Base-by-base conservation (phyloP, 2,888 invertebrate species). In the Callyntrura sp. region DNA sequence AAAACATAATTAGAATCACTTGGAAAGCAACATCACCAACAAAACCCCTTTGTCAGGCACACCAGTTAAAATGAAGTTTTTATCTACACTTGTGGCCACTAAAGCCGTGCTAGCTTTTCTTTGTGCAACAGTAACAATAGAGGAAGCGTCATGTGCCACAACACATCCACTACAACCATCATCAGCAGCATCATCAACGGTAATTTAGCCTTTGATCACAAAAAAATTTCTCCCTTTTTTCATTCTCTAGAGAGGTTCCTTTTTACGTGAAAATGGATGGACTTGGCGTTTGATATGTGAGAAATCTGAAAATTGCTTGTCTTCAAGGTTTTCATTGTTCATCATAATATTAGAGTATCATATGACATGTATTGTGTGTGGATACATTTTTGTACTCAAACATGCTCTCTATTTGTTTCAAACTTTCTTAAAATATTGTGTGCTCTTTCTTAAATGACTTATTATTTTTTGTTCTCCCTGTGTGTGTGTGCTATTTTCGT, bases 101-200 rank as follows among this genome's bases (percentile, higher is more conserved):
- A 70, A 60, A 73, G 45, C 73, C 48, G 88, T 82, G 88, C 73
- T 82, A 43, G 62, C 82, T 82, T 82, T 88, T 28, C 73, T 88
- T 88, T 82, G 73, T 82, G 82, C 20, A 25, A 62, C 35, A 17
- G n/a, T 55, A 78, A 78, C 82, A 82, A 82, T 82, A 73, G 60
- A 82, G 25, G 60, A 82, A 25, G 60, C 57, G 76, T 17, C 45
- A 73, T 88, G 88, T 65, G 25, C 51, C 4, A 43, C 28, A 25
- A 35, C 62, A 68, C 45, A 43, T 55, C 51, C 14, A 20, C 57
- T 11, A n/a, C 57, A 55, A 55, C 17, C 76, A 51, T 76, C 23
- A 60, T 43, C 81, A 62, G 9, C 78, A 28, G 55, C 55, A 57
- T 17, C 78, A 79, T 43, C 62, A 78, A 86, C 62, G 86, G 86